Evolutionary conservation across 2,888 invertebrate genomes (phyloP), one percentile per base, ranked within the genome.

Genomic region (Ophonus ardosiacus): DNA sequence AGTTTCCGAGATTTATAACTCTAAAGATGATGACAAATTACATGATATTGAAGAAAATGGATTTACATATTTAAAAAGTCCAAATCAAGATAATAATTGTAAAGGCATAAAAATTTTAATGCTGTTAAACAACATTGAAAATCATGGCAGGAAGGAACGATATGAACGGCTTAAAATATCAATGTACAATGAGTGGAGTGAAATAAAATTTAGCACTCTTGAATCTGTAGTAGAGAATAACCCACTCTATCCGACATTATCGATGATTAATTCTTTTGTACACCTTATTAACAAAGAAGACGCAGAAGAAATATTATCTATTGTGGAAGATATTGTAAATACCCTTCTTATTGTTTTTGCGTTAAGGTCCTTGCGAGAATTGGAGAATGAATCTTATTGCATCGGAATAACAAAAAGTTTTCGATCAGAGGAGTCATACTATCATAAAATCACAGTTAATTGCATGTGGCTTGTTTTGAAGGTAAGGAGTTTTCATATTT

Each of bases 381-480:
- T 78, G 51, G 18, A 31, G 15, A 13, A 38, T 7, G 15, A 18
- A 5, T 13, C 43, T 10, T 43, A 51, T 40, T 84, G 84, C 21
- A 56, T 0, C 1, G 84, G 84, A 24, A n/a, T 84, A 0, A 51
- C 84, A 2, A 4, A 7, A 51, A n/a, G 84, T 63, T 8, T 78
- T 78, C n/a, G 7, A 63, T 17, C 18, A 56, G 63, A 84, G 15
- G 13, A 18, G 0, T 78, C 63, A 1, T 7, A 13, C 10, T 78
- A 21, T 17, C 63, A 78, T 13, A 21, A 38, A 17, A n/a, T 56
- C 8, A 78, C 78, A 24, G 65, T 63, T 2, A 84, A 84, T 63
- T 78, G 84, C 31, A 78, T 84, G 78, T 84, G 84, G 84, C 51
- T 78, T 21, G 65, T 51, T 21, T 78, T 84, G 43, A 76, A 63